Conservation (phyloP, 2,113 vertebrate genomes). For the Peromyscus californicus region DNA sequence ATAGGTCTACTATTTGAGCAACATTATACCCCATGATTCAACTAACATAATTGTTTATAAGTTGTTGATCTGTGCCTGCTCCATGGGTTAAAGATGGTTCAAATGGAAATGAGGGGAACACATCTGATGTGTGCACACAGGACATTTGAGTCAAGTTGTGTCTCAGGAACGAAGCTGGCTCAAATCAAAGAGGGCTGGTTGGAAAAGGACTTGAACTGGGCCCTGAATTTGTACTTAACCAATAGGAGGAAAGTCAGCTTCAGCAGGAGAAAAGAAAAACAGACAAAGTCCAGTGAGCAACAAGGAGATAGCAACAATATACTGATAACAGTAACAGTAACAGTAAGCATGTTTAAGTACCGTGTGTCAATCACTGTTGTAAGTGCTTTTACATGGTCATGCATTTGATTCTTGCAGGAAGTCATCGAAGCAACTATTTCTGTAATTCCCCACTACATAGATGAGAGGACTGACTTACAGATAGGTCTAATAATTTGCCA, state of each 20-base stretch:
- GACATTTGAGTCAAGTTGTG: background rate
- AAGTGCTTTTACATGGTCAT: background rate
- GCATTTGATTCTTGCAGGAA: background rate
- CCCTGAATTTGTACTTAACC: background rate
- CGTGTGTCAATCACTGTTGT: background rate
- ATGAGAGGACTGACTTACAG: background rate
- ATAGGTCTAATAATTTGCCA: background rate
- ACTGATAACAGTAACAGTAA: background rate
- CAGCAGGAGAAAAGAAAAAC: background rate
- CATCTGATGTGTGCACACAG: no score
- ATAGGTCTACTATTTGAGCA: constrained; percentile 6
- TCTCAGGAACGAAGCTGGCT: background rate
- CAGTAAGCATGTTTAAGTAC: background rate
- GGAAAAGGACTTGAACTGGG: background rate
- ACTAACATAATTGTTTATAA: background rate
- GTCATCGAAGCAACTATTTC: background rate
- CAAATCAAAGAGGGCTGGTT: background rate
- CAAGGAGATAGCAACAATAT: background rate
- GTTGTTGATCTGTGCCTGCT: background rate
- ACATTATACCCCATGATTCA: background rate
- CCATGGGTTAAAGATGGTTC: constrained; percentile 5
- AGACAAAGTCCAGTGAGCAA: background rate
- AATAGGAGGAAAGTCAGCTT: background rate
- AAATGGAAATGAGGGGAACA: background rate
- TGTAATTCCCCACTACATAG: background rate